A percentile compares a stretch with the other conserved stretches of the same genome.
phyloP scores from a whole-genome alignment of 2,888 invertebrate genomes.

The Agrotis ipsilon region DNA sequence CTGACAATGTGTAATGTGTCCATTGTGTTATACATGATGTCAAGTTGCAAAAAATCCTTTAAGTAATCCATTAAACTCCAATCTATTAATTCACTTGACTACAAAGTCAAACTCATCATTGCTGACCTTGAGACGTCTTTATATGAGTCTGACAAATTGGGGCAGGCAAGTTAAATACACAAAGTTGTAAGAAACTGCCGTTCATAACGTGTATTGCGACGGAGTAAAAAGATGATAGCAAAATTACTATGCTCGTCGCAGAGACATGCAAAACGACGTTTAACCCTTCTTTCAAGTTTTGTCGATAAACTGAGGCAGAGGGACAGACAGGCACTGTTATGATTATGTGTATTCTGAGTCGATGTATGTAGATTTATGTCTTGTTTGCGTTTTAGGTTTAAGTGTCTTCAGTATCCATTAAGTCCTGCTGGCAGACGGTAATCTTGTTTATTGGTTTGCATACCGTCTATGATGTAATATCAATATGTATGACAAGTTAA shows the following conservation, averaged over 20 bases:
- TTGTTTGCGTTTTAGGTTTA: not conserved
- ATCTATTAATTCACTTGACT: constrained; percentile 39
- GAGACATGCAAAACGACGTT: constrained; percentile 37
- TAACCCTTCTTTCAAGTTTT: constrained; percentile 18
- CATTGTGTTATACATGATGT: not conserved
- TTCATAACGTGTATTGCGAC: constrained; percentile 11
- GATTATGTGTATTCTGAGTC: not conserved
- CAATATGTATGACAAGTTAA: not conserved
- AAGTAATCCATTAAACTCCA: constrained; percentile 26
- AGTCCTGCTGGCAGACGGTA: not conserved
- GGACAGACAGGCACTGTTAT: constrained; percentile 15
- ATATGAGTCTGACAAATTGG: constrained; percentile 37
- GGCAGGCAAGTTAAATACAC: constrained; percentile 18
- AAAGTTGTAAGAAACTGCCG: constrained; percentile 28
- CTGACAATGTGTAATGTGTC: not conserved
- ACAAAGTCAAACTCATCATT: constrained; percentile 47
- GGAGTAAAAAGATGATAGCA: constrained; percentile 27
- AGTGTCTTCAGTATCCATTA: not conserved
- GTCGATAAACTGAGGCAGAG: constrained; percentile 27
- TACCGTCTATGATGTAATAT: not conserved
- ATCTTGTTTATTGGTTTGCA: not conserved
- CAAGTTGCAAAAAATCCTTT: constrained; percentile 11
- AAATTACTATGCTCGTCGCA: constrained; percentile 30
- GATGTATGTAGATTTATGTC: not conserved
- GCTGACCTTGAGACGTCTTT: constrained; percentile 46